Evolutionary conservation across 2,113 vertebrate genomes (phyloP).

Genomic region (Riparia riparia): DNA sequence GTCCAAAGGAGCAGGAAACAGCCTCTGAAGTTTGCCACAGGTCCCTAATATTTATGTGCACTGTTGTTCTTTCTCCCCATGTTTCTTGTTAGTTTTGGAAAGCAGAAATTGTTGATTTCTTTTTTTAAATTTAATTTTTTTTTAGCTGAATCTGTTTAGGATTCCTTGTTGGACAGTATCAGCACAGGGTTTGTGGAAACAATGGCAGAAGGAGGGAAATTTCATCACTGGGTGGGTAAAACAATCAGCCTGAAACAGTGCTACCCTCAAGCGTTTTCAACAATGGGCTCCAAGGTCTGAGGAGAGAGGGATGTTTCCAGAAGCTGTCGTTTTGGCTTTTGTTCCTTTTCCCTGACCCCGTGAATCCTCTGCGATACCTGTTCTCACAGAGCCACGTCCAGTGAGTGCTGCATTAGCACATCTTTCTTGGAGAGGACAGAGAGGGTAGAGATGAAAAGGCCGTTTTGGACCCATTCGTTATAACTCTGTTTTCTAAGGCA

Average conservation of each 20-base stretch:
- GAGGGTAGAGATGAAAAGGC: neutral
- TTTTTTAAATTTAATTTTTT: neutral
- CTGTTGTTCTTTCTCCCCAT: neutral
- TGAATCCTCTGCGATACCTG: neutral
- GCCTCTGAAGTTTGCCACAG: neutral
- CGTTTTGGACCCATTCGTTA: conserved; percentile 15
- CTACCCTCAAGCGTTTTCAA: neutral
- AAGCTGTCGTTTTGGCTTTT: conserved; percentile 24
- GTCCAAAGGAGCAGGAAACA: neutral
- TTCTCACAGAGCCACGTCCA: neutral
- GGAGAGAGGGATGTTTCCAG: neutral
- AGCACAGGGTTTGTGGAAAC: neutral
- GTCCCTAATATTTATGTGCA: neutral
- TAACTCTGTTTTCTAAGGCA: conserved; percentile 27
- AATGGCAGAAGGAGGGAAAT: neutral
- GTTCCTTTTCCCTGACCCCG: neutral
- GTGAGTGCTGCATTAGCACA: neutral
- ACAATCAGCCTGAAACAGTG: neutral
- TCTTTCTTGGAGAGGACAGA: neutral
- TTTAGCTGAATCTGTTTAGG: neutral
- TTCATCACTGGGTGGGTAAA: neutral
- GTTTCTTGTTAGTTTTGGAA: neutral
- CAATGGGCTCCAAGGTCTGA: neutral
- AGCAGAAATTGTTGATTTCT: neutral
- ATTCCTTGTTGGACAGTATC: neutral